phyloP scores from a whole-genome alignment of 2,797 vertebrate genomes.

The Champsocephalus esox region DNA sequence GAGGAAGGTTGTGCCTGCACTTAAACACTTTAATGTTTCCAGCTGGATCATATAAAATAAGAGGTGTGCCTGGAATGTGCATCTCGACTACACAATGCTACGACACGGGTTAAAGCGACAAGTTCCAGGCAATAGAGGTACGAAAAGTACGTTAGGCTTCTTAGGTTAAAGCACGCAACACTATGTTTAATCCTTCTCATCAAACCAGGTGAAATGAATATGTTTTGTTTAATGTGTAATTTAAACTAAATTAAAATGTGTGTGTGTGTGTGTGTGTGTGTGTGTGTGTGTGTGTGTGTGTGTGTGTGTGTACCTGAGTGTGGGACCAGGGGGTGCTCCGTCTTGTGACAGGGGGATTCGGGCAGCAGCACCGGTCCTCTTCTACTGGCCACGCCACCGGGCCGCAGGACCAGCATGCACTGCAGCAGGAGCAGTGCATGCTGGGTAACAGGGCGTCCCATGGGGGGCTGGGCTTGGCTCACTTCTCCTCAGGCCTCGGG shows the following conservation, averaged over 20 bases:
- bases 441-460: constrained; percentile 84
- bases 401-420: constrained; percentile 85
- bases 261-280: too few species aligned
- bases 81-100: not conserved
- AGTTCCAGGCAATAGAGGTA: too few species aligned
- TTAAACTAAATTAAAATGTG: too few species aligned
- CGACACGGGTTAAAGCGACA: too few species aligned
- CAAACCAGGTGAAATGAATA: too few species aligned
- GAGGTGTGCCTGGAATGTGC: not conserved
- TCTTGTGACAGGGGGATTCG: constrained; percentile 87
- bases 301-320: constrained; percentile 87
- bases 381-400: constrained; percentile 74
- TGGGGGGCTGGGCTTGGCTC: constrained; percentile 78
- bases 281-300: not conserved
- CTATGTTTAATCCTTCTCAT: too few species aligned
- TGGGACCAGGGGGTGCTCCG: constrained; percentile 90
- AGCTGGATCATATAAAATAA: not conserved
- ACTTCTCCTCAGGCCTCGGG: constrained; percentile 85
- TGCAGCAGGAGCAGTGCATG: constrained; percentile 88
- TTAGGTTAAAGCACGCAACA: too few species aligned
- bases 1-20: constrained; percentile 14
- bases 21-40: not conserved
- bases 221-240: too few species aligned
- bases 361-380: constrained; percentile 80
- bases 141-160: too few species aligned